Evolutionary conservation across 2,113 vertebrate species (phyloP).

Genomic region (Falco punctatus): DNA sequence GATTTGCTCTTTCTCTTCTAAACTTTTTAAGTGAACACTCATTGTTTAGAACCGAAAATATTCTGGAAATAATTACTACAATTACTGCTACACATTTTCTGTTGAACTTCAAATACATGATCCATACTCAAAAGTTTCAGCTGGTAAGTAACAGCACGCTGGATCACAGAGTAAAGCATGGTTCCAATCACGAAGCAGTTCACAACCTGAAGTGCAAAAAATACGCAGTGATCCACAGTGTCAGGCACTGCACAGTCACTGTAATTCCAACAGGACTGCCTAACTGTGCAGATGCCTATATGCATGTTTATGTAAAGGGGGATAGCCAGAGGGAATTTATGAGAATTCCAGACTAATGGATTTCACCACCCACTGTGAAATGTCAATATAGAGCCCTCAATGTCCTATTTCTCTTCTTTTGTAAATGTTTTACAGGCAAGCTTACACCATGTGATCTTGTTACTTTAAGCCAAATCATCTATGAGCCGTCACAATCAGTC

Average conservation of each 20-base stretch:
- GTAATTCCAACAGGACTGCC: neutral
- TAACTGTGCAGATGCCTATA: neutral
- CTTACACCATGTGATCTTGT: neutral
- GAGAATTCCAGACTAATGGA: neutral
- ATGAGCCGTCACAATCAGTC: neutral
- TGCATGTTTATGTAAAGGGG: rapidly evolving
- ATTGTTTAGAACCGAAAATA: neutral
- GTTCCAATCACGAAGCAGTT: neutral
- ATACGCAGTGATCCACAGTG: rapidly evolving
- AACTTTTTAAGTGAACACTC: neutral
- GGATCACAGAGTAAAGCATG: neutral
- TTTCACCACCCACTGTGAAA: neutral
- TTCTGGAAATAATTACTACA: neutral
- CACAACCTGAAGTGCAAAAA: neutral
- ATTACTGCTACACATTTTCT: neutral
- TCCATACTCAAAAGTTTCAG: neutral
- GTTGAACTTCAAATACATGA: neutral
- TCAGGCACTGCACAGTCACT: rapidly evolving
- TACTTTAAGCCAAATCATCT: neutral
- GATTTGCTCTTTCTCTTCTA: neutral
- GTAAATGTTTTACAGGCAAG: rapidly evolving
- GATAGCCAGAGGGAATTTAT: rapidly evolving
- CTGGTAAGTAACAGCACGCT: neutral
- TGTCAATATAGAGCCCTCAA: rapidly evolving
- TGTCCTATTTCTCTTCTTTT: neutral